These are phyloP conservation scores for Pseudobourletiella spinata DNA, from an alignment of 1,140 invertebrate species.

Conservation along the genomic window DNA sequence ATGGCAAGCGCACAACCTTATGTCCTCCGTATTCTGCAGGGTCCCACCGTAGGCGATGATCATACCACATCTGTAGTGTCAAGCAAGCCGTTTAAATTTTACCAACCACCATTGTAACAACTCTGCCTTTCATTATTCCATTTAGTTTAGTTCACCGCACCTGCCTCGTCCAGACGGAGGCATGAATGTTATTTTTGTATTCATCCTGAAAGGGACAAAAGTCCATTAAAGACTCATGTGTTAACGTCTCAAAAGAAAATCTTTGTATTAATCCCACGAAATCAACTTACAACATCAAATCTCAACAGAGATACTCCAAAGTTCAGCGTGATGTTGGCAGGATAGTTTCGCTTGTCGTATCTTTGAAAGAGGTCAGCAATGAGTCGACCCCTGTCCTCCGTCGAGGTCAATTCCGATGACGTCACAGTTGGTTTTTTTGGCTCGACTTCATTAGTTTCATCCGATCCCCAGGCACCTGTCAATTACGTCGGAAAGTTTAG, in stretches of 20 bases:
- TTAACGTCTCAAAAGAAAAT: too few relatives aligned
- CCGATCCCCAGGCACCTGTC: too few relatives aligned
- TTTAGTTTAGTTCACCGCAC: background rate
- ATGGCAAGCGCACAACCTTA: background rate
- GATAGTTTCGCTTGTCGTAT: slow-evolving; percentile 19
- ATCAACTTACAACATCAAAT: slow-evolving; percentile 19
- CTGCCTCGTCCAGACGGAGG: too few relatives aligned
- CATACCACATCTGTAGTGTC: slow-evolving; percentile 7
- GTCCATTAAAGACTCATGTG: too few relatives aligned
- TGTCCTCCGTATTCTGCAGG: background rate
- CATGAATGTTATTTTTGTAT: background rate
- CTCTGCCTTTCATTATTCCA: background rate
- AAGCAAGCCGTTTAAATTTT: background rate
- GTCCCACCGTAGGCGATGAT: slow-evolving; percentile 13
- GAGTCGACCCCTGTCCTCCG: slow-evolving; percentile 28
- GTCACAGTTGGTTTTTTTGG: too few relatives aligned
- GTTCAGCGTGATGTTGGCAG: slow-evolving; percentile 12
- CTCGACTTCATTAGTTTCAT: background rate
- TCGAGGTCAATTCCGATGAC: background rate
- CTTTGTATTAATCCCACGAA: too few relatives aligned
- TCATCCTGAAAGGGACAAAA: slow-evolving; percentile 16
- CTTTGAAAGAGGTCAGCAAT: background rate
- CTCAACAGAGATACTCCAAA: slow-evolving; percentile 8
- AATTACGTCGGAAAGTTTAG: too few relatives aligned
- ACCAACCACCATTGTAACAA: background rate